Conservation (phyloP, 2,113 vertebrate genomes). For the Apeltes quadracus region DNA sequence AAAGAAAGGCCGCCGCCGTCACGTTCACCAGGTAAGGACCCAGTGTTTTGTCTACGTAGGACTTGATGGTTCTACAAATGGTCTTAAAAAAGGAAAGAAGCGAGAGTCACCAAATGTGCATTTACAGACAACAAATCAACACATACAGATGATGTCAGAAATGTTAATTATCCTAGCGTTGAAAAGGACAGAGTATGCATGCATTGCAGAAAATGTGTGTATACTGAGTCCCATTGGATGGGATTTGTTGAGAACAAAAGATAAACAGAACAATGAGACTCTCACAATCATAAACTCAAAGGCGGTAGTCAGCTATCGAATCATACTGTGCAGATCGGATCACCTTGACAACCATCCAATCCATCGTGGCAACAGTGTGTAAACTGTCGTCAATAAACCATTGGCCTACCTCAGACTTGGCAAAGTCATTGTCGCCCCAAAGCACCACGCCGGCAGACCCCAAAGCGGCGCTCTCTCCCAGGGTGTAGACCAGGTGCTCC, state of each 20-base stretch:
- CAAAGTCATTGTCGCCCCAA: conserved; percentile 73
- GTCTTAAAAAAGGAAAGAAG: conserved; percentile 52
- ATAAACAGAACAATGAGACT: background rate
- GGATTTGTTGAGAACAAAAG: background rate
- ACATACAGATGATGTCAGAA: background rate
- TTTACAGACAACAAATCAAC: background rate
- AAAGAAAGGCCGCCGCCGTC: conserved; percentile 75
- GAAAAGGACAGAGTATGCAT: background rate
- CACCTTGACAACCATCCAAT: background rate
- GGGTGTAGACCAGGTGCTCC: conserved; percentile 77
- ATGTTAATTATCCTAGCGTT: background rate
- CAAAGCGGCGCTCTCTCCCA: conserved; percentile 77
- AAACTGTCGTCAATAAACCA: too few species aligned
- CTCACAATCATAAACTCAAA: background rate
- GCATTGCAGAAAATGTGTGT: background rate
- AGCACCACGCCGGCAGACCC: conserved; percentile 80
- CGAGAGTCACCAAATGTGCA: background rate
- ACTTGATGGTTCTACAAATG: conserved; percentile 67
- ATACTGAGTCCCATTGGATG: background rate
- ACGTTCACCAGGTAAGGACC: conserved; percentile 83
- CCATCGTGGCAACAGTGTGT: background rate
- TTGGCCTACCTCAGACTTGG: conserved; percentile 68
- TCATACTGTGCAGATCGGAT: background rate
- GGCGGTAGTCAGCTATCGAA: background rate
- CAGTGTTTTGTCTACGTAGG: conserved; percentile 74